Conservation (phyloP, 2,888 invertebrate species). For the Buathra laborator region DNA sequence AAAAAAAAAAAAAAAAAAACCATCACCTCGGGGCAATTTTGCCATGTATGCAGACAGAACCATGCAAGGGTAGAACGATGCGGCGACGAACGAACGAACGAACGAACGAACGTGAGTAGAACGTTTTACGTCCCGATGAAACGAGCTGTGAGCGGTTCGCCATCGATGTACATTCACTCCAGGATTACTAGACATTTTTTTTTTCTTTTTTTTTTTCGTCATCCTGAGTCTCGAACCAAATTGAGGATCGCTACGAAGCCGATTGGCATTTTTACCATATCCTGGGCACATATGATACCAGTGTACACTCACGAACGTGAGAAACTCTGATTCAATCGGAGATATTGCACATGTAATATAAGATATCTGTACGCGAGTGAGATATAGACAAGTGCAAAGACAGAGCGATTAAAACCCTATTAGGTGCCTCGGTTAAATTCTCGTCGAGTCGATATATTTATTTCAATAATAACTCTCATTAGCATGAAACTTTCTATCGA, state of each 20-base stretch:
- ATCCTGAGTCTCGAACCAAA: constrained; percentile 32
- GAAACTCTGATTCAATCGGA: constrained; percentile 24
- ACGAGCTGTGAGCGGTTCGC: constrained; percentile 10
- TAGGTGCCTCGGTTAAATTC: constrained; percentile 3
- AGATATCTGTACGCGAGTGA: not conserved
- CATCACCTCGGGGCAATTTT: constrained; percentile 29
- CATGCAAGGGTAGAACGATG: constrained; percentile 27
- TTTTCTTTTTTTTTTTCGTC: constrained; percentile 15
- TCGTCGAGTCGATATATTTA: constrained; percentile 40
- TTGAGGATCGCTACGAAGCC: constrained; percentile 32
- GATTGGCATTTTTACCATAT: constrained; percentile 38
- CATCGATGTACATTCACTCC: constrained; percentile 6
- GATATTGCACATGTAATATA: not conserved
- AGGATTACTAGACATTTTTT: constrained; percentile 20
- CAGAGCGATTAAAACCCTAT: constrained; percentile 9
- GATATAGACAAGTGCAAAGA: not conserved
- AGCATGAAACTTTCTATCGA: constrained; percentile 42
- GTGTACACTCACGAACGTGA: constrained; percentile 28
- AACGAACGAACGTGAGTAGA: constrained; percentile 28
- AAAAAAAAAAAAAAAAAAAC: not conserved
- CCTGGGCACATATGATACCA: not conserved
- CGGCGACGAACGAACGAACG: constrained; percentile 31
- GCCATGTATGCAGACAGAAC: constrained; percentile 14
- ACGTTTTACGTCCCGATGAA: constrained; percentile 33
- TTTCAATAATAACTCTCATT: constrained; percentile 51